These are phyloP conservation scores for Notolabrus celidotus DNA, from an alignment of 2,797 vertebrate genomes.

Conservation along the genomic window DNA sequence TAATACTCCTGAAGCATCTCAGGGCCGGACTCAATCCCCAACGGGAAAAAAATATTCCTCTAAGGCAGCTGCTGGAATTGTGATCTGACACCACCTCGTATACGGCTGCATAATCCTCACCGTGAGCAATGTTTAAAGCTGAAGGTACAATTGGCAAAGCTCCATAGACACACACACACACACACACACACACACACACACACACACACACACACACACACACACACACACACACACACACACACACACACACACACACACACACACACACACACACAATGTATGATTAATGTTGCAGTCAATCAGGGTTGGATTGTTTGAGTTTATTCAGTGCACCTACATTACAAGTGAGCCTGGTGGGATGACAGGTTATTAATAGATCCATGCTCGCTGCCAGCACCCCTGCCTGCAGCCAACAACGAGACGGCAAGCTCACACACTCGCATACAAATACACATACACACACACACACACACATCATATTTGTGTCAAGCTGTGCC, in stretches of 20 bases:
- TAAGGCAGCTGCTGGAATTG: slow-evolving; percentile 41
- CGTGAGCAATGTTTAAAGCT: slow-evolving; percentile 29
- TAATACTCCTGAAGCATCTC: slow-evolving; percentile 33
- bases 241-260: slow-evolving; percentile 3
- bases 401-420: slow-evolving; percentile 56
- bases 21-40: slow-evolving; percentile 16
- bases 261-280: not conserved
- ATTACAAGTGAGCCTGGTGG: slow-evolving; percentile 45
- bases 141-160: slow-evolving; percentile 13
- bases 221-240: not conserved
- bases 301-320: slow-evolving; percentile 27
- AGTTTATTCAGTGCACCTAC: slow-evolving; percentile 36
- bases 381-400: slow-evolving; percentile 54
- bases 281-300: slow-evolving; percentile 24
- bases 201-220: not conserved
- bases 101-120: slow-evolving; percentile 8
- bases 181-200: not conserved
- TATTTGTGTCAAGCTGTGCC: slow-evolving; percentile 65
- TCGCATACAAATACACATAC: slow-evolving; percentile 19
- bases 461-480: slow-evolving; percentile 27
- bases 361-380: slow-evolving; percentile 75
- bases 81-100: slow-evolving; percentile 33
- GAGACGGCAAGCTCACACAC: slow-evolving; percentile 20
- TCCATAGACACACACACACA: not conserved
- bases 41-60: slow-evolving; percentile 28